phyloP scores from a whole-genome alignment of 1,140 invertebrate genomes.

The Vanessa tameamea region DNA sequence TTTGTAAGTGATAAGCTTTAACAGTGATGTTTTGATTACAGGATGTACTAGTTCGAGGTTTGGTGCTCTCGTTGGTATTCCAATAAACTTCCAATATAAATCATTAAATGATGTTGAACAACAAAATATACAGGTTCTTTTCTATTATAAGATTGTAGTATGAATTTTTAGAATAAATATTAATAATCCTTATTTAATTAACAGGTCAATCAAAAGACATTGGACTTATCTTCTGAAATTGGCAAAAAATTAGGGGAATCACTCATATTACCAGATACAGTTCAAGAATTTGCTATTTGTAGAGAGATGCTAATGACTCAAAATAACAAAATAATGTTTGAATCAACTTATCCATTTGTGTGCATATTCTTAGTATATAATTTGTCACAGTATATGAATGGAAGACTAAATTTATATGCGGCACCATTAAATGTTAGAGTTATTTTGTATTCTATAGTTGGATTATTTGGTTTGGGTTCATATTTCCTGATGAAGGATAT shows the following conservation, averaged over 20 bases:
- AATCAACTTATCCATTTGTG: constrained; percentile 76
- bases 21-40: constrained; percentile 40
- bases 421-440: constrained; percentile 78
- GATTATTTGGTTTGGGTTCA: constrained; percentile 80
- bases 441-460: constrained; percentile 82
- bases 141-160: neutral
- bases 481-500: constrained; percentile 85
- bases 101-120: constrained; percentile 62
- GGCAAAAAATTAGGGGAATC: constrained; percentile 84
- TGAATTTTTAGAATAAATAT: neutral
- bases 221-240: constrained; percentile 83
- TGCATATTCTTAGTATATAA: constrained; percentile 78
- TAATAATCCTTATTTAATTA: constrained; percentile 46
- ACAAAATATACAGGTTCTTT: constrained; percentile 58
- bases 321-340: constrained; percentile 80
- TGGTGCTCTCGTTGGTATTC: constrained; percentile 67
- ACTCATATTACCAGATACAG: constrained; percentile 86
- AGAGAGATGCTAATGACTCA: constrained; percentile 84
- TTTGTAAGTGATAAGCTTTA: neutral
- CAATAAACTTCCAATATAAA: constrained; percentile 68
- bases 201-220: constrained; percentile 79
- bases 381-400: constrained; percentile 77
- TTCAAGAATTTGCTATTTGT: constrained; percentile 89
- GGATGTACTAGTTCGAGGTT: constrained; percentile 65
- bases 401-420: constrained; percentile 81